phyloP scores from a whole-genome alignment of 2,888 invertebrate species.

The Molorchus minor region DNA sequence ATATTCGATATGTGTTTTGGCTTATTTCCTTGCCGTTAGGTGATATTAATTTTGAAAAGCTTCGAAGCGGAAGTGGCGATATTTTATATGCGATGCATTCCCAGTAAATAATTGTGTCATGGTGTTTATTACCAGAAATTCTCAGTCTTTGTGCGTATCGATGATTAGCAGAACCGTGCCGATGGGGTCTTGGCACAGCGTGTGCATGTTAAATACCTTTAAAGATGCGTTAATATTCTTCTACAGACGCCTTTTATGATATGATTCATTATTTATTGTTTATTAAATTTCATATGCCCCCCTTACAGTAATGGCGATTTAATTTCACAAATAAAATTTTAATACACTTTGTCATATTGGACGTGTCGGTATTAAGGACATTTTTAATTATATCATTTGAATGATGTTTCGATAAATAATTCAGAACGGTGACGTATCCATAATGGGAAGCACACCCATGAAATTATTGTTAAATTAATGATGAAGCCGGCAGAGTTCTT shows the following conservation, averaged over 20 bases:
- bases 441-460: no score
- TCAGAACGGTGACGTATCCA: background rate
- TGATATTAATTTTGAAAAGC: conserved; percentile 36
- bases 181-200: conserved; percentile 41
- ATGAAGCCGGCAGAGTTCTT: no score
- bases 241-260: conserved; percentile 45
- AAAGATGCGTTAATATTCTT: conserved; percentile 52
- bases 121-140: conserved; percentile 50
- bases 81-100: conserved; percentile 47
- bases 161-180: conserved; percentile 54
- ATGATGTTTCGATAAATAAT: conserved; percentile 14
- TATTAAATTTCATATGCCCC: conserved; percentile 43
- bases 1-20: conserved; percentile 31
- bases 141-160: conserved; percentile 52
- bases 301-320: conserved; percentile 44
- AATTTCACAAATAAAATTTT: conserved; percentile 48
- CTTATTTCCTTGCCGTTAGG: conserved; percentile 33
- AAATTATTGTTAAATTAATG: no score
- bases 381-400: conserved; percentile 27
- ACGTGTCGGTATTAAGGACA: conserved; percentile 51
- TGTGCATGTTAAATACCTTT: conserved; percentile 51
- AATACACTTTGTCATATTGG: conserved; percentile 47
- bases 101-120: conserved; percentile 53
- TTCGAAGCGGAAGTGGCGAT: conserved; percentile 45
- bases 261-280: conserved; percentile 53